Conservation (phyloP, 2,797 vertebrate species). For the Tiaroga cobitis region DNA sequence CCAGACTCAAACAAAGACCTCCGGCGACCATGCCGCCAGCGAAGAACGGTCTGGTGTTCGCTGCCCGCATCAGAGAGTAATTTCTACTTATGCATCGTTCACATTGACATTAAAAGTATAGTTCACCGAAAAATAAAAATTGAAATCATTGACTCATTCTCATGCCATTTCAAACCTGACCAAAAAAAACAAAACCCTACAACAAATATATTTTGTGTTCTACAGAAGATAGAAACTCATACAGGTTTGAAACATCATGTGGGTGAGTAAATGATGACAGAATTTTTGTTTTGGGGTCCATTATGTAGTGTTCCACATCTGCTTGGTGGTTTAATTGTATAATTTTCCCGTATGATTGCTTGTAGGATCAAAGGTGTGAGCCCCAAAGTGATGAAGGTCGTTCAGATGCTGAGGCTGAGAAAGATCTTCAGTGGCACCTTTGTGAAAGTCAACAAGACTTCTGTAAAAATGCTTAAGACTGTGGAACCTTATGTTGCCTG, state of each 20-base stretch:
- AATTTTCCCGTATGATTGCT: not conserved
- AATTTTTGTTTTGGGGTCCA: not conserved
- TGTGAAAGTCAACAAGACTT: constrained; percentile 81
- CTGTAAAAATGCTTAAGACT: constrained; percentile 80
- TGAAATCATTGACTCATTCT: not conserved
- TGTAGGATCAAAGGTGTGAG: constrained; percentile 87
- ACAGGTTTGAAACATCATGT: not conserved
- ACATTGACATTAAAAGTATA: not conserved
- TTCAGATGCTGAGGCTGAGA: constrained; percentile 83
- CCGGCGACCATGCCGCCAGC: constrained; percentile 66
- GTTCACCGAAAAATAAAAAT: not conserved
- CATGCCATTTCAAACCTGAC: not conserved
- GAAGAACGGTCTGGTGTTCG: constrained; percentile 86
- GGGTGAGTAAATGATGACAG: not conserved
- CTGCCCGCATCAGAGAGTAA: constrained; percentile 86
- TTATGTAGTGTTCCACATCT: not conserved
- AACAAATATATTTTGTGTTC: not conserved
- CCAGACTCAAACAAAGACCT: constrained; percentile 75
- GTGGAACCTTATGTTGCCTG: constrained; percentile 93
- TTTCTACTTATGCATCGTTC: constrained; percentile 33
- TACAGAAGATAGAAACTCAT: not conserved
- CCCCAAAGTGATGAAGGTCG: constrained; percentile 76
- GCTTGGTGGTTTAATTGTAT: not conserved
- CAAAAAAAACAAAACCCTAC: not conserved
- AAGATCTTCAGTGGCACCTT: constrained; percentile 90